Conservation (phyloP, 2,797 vertebrate genomes). For the Sebastes paucispinis region DNA sequence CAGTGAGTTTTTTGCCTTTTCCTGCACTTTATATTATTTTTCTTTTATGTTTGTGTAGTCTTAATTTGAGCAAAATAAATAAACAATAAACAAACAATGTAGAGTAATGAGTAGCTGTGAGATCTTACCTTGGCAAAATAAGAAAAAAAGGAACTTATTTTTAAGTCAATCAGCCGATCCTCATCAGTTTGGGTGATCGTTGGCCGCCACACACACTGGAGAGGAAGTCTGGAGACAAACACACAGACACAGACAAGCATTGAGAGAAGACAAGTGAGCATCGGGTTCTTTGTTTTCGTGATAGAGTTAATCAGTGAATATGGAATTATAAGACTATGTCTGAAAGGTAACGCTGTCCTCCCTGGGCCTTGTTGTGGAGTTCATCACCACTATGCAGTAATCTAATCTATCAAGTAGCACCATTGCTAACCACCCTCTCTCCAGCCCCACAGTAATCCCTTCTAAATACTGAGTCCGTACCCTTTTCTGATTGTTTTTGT, state of each 20-base stretch:
- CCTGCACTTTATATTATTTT: too few species aligned
- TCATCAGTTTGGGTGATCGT: constrained; percentile 79
- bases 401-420: constrained; percentile 58
- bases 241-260: constrained; percentile 25
- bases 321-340: constrained; percentile 11
- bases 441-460: constrained; percentile 52
- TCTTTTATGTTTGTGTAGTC: too few species aligned
- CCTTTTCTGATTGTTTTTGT: constrained; percentile 15
- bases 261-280: constrained; percentile 28
- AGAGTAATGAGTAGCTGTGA: constrained; percentile 1
- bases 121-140: constrained; percentile 81
- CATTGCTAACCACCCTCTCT: constrained; percentile 51
- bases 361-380: constrained; percentile 24
- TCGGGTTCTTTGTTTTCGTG: constrained; percentile 27
- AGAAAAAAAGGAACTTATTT: constrained; percentile 73
- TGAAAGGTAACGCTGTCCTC: constrained; percentile 8
- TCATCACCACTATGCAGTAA: constrained; percentile 53
- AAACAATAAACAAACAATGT: neutral
- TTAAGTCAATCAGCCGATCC: constrained; percentile 75
- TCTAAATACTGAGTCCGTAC: constrained; percentile 34
- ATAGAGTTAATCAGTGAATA: constrained; percentile 35
- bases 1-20: too few species aligned
- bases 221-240: constrained; percentile 68
- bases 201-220: constrained; percentile 71
- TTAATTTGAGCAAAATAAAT: too few species aligned